phyloP scores from a whole-genome alignment of 2,113 vertebrate species.

The Xiphophorus couchianus region DNA sequence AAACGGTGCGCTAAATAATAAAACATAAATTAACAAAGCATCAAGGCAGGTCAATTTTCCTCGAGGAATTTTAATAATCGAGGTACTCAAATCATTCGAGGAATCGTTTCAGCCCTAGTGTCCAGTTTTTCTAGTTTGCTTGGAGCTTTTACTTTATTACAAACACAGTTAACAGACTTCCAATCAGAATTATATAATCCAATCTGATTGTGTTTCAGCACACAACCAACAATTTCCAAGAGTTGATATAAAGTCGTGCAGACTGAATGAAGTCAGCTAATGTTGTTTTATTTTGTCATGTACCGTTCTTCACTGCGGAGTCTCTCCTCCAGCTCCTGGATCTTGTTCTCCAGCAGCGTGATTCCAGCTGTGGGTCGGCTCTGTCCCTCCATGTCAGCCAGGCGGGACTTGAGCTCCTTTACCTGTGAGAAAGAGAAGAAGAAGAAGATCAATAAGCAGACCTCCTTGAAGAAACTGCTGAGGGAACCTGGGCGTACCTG shows the following conservation, averaged over 20 bases:
- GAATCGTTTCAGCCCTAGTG: too few relatives aligned
- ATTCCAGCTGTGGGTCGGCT: conserved; percentile 79
- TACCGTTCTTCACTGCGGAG: conserved; percentile 92
- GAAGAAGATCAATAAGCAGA: background rate
- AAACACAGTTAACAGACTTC: too few relatives aligned
- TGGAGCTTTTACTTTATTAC: too few relatives aligned
- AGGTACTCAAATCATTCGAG: too few relatives aligned
- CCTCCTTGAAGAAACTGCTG: background rate
- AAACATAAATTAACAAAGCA: too few relatives aligned
- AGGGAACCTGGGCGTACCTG: conserved; percentile 79
- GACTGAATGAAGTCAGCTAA: background rate
- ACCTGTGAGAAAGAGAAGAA: conserved; percentile 69
- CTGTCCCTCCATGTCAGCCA: conserved; percentile 87
- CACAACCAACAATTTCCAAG: background rate
- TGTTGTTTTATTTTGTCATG: background rate
- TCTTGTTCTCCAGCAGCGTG: conserved; percentile 84
- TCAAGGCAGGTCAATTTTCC: too few relatives aligned
- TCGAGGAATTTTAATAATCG: too few relatives aligned
- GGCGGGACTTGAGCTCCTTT: conserved; percentile 88
- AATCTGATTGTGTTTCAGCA: too few relatives aligned
- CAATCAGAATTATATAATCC: too few relatives aligned
- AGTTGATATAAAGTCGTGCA: background rate
- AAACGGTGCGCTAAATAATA: too few relatives aligned
- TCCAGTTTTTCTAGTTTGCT: too few relatives aligned
- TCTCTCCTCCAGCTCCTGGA: conserved; percentile 89